Evolutionary conservation across 2,113 vertebrate genomes (phyloP).

Genomic region (Tympanuchus pallidicinctus): DNA sequence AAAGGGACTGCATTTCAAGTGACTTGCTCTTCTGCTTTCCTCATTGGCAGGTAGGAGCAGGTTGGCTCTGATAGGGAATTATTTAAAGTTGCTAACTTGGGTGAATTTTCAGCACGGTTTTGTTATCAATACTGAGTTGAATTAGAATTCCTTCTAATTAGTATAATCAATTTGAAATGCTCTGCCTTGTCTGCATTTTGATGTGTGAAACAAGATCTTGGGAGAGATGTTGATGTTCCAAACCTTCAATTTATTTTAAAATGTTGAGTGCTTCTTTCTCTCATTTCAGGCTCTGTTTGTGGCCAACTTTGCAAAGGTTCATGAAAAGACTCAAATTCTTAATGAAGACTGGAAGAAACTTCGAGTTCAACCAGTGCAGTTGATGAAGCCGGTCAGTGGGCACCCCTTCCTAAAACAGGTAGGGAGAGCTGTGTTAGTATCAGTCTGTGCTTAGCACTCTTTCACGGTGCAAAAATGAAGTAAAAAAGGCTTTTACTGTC

Average conservation of each 20-base stretch:
- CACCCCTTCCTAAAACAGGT: conserved; percentile 90
- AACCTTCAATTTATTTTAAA: fast-evolving
- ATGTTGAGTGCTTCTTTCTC: neutral
- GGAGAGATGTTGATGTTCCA: neutral
- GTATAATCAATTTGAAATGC: neutral
- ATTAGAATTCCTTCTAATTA: neutral
- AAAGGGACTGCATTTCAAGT: neutral
- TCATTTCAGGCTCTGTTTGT: conserved; percentile 86
- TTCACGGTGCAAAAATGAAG: neutral
- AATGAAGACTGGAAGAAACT: conserved; percentile 95
- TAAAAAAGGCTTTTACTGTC: neutral
- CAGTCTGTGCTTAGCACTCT: fast-evolving
- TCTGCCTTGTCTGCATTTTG: neutral
- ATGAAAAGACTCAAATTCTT: conserved; percentile 87
- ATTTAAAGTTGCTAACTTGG: neutral
- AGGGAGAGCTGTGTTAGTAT: neutral
- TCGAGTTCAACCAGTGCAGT: conserved; percentile 88
- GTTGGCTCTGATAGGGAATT: neutral
- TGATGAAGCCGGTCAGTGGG: conserved; percentile 84
- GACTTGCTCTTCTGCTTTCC: fast-evolving
- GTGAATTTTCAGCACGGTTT: neutral
- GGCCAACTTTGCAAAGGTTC: conserved; percentile 92
- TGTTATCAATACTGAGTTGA: neutral
- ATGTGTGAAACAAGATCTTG: neutral
- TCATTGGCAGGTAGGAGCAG: neutral